Base-by-base conservation (phyloP, 2,113 vertebrate species). In the Pachyramphus minor region DNA sequence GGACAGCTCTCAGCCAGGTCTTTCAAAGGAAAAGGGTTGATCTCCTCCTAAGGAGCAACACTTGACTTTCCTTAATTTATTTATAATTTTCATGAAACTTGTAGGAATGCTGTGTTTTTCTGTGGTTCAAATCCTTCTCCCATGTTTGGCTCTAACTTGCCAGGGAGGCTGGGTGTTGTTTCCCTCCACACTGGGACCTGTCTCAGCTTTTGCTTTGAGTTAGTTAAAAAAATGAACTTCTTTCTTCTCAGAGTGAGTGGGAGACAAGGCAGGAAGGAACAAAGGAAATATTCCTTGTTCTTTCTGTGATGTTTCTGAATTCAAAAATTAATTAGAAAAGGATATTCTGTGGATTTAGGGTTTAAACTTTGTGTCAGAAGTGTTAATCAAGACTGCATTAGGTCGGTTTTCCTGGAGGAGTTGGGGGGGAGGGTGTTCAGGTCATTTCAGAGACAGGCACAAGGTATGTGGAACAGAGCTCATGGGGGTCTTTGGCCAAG, bases 311-410 rank as follows among this genome's bases (percentile, higher is more conserved):
- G 4, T 59, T 93, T 77, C 73, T 81, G 90, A 33, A 60, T 86
- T 68, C 60, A 30, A 3, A 59, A 93, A 73, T 78, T 94, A 96
- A 95, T 96, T 95, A 86, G 86, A 78, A 82, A 73, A 90, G 86
- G 92, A 93, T 97, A 84, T 87, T 81, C 73, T 35, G 1, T 73
- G 93, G 92, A 95, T 95, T 95, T 96, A 90, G 31, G 45, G 73
- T 96, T 94, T 75, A 81, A 87, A 92, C 52, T 84, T 79, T 35
- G 55, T 83, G 73, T 87, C 66, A 76, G 93, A 66, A 89, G 19
- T 58, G 69, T 92, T 95, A 97, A 95, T 96, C 95, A 94, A 84
- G 88, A 42, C 53, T 25, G 84, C 20, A 76, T 95, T 93, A 97
- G 62, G 49, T 45, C 39, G 95, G 27, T 68, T 89, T 86, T 84